A percentile compares a stretch with the other conserved stretches of the same genome.
These are phyloP conservation scores for Aspiorhynchus laticeps DNA, from an alignment of 2,113 vertebrate species.

Conservation along the genomic window DNA sequence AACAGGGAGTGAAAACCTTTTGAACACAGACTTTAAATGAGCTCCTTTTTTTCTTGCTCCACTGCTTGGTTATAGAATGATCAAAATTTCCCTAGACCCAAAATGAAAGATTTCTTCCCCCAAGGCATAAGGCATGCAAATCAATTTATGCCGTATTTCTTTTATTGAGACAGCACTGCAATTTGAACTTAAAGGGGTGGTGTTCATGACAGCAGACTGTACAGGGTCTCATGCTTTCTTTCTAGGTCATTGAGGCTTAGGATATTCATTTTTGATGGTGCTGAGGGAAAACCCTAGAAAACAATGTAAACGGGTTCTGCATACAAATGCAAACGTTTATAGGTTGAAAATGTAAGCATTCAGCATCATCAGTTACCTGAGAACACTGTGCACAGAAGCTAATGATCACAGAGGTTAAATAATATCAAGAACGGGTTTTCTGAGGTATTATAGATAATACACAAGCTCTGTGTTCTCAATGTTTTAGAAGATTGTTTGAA, in stretches of 20 bases:
- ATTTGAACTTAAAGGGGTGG: constrained; percentile 28
- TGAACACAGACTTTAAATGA: constrained; percentile 41
- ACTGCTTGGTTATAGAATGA: constrained; percentile 8
- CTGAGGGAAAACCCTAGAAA: neutral
- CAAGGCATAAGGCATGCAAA: constrained; percentile 46
- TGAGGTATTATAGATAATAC: neutral
- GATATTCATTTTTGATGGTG: constrained; percentile 30
- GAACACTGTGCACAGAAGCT: neutral
- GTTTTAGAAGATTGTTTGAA: neutral
- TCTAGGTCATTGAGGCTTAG: constrained; percentile 32
- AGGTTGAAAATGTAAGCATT: neutral
- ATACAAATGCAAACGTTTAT: constrained; percentile 27
- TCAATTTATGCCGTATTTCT: constrained; percentile 36
- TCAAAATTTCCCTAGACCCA: constrained; percentile 24
- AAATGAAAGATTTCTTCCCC: constrained; percentile 38
- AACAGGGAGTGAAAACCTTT: constrained; percentile 44
- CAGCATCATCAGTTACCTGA: neutral
- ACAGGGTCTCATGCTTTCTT: constrained; percentile 11
- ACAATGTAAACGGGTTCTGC: constrained; percentile 7
- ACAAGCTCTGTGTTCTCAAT: neutral
- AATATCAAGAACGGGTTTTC: neutral
- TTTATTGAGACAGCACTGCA: constrained; percentile 27
- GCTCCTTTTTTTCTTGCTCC: constrained; percentile 20
- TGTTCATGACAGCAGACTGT: neutral
- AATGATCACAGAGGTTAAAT: neutral